These are phyloP conservation scores for Tiliqua scincoides DNA, from an alignment of 2,113 vertebrate species.

Conservation along the genomic window DNA sequence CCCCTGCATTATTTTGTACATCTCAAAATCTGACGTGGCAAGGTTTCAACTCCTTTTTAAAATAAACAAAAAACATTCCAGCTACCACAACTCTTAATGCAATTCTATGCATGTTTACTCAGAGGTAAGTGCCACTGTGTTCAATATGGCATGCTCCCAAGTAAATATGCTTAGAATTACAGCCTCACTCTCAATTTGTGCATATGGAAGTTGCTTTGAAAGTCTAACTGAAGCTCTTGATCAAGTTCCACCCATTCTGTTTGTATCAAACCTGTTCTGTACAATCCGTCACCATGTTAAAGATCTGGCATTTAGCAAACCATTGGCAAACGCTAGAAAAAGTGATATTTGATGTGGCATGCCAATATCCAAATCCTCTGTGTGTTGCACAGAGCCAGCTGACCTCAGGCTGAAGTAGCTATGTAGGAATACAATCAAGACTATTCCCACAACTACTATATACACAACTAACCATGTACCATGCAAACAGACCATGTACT, in stretches of 20 bases:
- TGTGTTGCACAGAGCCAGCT: background rate
- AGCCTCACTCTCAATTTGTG: background rate
- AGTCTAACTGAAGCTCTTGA: background rate
- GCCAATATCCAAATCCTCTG: conserved; percentile 23
- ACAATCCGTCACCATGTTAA: conserved; percentile 1
- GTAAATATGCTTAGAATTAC: no score
- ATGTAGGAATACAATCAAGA: background rate
- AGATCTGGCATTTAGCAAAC: background rate
- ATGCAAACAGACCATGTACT: background rate
- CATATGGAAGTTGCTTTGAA: background rate
- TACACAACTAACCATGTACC: background rate
- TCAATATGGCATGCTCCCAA: no score
- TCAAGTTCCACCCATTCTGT: background rate
- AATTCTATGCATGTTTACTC: no score
- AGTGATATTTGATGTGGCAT: conserved; percentile 10
- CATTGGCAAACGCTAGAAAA: background rate
- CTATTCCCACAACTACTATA: background rate
- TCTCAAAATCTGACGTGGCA: background rate
- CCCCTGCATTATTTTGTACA: no score
- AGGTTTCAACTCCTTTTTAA: background rate
- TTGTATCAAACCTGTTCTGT: background rate
- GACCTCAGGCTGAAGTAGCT: background rate
- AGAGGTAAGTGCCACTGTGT: no score
- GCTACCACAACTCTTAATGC: no score
- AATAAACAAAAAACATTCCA: background rate